Conservation (phyloP, 2,888 invertebrate genomes). For the Scaptomyza parva region DNA sequence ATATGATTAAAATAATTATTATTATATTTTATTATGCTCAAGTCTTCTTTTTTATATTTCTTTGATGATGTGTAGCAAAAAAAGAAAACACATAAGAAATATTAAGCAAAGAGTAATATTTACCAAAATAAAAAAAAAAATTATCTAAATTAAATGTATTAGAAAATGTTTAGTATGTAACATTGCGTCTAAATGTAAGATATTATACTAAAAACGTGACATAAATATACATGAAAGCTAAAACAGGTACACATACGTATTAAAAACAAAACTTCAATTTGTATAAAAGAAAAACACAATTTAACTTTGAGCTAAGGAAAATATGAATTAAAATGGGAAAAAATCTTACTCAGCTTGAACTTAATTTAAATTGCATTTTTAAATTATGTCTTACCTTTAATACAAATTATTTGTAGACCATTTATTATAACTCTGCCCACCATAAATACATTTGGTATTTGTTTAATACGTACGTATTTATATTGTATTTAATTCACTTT, state of each 20-base stretch:
- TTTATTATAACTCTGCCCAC: conserved; percentile 47
- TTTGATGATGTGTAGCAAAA: conserved; percentile 8
- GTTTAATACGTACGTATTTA: conserved; percentile 42
- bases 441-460: conserved; percentile 48
- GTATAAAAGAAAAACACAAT: conserved; percentile 38
- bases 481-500: conserved; percentile 27
- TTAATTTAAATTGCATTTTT: conserved; percentile 2
- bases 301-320: background rate
- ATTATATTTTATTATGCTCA: conserved; percentile 19
- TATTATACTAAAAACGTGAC: conserved; percentile 43
- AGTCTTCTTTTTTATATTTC: conserved; percentile 1
- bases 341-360: background rate
- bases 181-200: conserved; percentile 66
- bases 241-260: conserved; percentile 39
- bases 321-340: background rate
- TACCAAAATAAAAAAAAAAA: conserved; percentile 28
- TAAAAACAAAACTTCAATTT: conserved; percentile 12
- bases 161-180: conserved; percentile 76
- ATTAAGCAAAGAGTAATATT: conserved; percentile 26
- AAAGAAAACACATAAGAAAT: conserved; percentile 14
- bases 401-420: conserved; percentile 40
- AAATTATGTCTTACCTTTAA: conserved; percentile 39
- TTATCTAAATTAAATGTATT: conserved; percentile 71
- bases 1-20: background rate
- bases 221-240: conserved; percentile 31